Evolutionary conservation across 2,888 invertebrate species (phyloP).

Genomic region (Allolobophora icterica): DNA sequence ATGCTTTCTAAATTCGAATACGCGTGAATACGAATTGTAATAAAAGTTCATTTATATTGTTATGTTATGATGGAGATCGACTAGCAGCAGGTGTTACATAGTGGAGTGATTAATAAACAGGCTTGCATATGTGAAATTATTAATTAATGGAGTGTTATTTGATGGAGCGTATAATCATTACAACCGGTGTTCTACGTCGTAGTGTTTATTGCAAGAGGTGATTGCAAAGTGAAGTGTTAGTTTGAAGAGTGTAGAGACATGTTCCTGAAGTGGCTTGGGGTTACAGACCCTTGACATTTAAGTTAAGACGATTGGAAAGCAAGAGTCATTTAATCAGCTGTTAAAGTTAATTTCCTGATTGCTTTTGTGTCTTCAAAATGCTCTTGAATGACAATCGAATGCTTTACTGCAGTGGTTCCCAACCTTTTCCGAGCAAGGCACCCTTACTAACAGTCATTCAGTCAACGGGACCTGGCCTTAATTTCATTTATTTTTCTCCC

Average conservation of each 20-base stretch:
- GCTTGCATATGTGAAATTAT: background rate
- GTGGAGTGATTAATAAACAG: background rate
- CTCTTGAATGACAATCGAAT: background rate
- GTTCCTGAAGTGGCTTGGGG: background rate
- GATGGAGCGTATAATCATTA: background rate
- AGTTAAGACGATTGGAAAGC: background rate
- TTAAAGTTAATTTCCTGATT: background rate
- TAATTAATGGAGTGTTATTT: background rate
- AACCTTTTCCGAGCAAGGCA: no score
- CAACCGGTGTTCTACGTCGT: background rate
- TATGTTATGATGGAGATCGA: background rate
- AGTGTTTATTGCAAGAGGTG: background rate
- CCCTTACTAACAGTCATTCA: no score
- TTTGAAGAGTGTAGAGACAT: background rate
- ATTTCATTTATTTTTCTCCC: no score
- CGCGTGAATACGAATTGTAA: no score
- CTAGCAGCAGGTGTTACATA: background rate
- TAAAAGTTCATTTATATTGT: no score
- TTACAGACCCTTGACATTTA: background rate
- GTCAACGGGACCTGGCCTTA: no score
- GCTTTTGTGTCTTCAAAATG: background rate
- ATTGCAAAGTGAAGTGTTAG: background rate
- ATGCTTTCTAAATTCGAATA: no score
- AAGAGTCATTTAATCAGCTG: background rate
- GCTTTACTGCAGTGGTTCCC: background rate